Evolutionary conservation across 2,113 vertebrate genomes (phyloP), one percentile per base, ranked within the genome.

Genomic region (Bothrops jararaca): DNA sequence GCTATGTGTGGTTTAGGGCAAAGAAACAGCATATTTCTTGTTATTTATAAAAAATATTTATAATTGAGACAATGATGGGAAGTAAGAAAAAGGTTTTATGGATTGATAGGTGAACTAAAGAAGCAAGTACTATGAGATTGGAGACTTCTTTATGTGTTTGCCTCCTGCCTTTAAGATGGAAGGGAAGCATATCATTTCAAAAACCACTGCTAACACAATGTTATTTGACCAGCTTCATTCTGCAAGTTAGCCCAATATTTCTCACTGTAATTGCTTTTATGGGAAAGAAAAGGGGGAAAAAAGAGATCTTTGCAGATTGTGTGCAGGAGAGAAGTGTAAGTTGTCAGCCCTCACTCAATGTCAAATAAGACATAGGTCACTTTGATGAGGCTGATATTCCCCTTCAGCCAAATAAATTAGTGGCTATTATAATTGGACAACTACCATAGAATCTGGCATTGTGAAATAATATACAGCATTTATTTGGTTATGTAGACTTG

Each of bases 401-500:
- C 95, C 92, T 95, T 88, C 94, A 96, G 96, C 93, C 94, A 95
- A 97, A 96, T 93, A 93, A 94, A 74, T 96, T 96, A 95, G 94
- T 94, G 94, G 69, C 69, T 96, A 96, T 96, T 95, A 95, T 93
- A 95, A 93, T 91, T 94, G 94, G 94, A 96, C 54, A 88, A 91
- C 92, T 92, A 94, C 26, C 11, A 39, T 94, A 94, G 58, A 74
- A 39, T 34, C 88, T 93, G 74, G 56, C 93, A 93, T 94, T 95
- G 64, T 80, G 89, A 96, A 95, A 94, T 86, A 92, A 58, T 91
- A 90, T 90, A 94, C 96, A 96, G 80, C 92, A 93, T 94, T 94
- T 96, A 95, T 95, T 92, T 92, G 94, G n/a, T 91, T 92, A 69
- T 11, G 54, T 89, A 91, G 58, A 88, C 15, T 95, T 90, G 91